Evolutionary conservation across 2,888 invertebrate genomes (phyloP).

Genomic region (Erebia ligea): DNA sequence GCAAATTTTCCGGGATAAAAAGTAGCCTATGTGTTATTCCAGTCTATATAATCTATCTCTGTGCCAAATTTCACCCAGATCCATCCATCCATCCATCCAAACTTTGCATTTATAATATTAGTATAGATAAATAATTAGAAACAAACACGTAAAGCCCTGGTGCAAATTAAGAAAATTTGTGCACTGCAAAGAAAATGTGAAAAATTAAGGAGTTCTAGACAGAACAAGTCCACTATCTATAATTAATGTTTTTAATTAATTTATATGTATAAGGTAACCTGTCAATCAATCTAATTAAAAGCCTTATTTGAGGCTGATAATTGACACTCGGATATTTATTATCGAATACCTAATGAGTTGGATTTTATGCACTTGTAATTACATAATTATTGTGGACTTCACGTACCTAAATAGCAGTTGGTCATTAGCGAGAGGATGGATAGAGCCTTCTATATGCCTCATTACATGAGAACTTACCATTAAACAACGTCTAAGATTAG

Average conservation of each 20-base stretch:
- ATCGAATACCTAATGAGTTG: slow-evolving; percentile 31
- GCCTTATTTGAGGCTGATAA: slow-evolving; percentile 23
- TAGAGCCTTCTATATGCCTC: slow-evolving; percentile 22
- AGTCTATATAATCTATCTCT: too few species aligned
- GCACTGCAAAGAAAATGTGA: too few species aligned
- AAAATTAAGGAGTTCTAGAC: background rate
- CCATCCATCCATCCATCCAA: too few species aligned
- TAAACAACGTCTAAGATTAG: background rate
- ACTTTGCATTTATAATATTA: too few species aligned
- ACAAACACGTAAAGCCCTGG: too few species aligned
- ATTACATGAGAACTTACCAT: slow-evolving; percentile 6
- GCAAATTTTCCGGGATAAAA: too few species aligned
- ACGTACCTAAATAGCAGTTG: slow-evolving; percentile 20
- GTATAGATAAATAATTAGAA: too few species aligned
- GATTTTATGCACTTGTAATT: slow-evolving; percentile 27
- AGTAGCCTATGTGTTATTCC: too few species aligned
- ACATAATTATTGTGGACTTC: slow-evolving; percentile 30
- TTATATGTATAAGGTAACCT: slow-evolving; percentile 6
- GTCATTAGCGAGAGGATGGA: slow-evolving; percentile 28
- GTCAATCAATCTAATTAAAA: slow-evolving; percentile 26
- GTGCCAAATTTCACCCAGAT: too few species aligned
- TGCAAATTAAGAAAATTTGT: too few species aligned
- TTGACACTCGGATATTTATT: slow-evolving; percentile 34
- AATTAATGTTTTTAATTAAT: background rate
- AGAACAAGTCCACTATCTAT: background rate